Evolutionary conservation across 2,113 vertebrate genomes (phyloP).

Genomic region (Anolis sagrei): DNA sequence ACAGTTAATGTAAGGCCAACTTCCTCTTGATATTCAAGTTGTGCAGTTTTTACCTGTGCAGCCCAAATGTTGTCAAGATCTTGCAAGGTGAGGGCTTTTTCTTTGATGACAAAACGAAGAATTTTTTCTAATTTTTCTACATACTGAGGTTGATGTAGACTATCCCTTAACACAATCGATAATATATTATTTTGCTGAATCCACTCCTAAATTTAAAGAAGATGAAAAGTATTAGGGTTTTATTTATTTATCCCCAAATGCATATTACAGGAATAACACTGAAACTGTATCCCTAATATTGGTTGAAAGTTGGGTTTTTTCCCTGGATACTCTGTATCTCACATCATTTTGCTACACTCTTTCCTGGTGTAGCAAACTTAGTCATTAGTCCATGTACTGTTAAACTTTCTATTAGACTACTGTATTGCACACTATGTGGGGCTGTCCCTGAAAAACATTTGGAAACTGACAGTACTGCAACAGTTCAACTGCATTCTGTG

Average conservation of each 20-base stretch:
- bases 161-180: conserved; percentile 96
- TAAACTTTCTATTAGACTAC: no score
- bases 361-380: no score
- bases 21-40: not conserved
- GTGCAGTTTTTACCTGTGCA: conserved; percentile 87
- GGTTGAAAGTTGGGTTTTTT: not conserved
- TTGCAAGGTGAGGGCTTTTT: conserved; percentile 97
- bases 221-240: conserved; percentile 16
- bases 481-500: no score
- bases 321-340: not conserved
- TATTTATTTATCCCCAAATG: not conserved
- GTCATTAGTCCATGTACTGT: no score
- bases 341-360: not conserved
- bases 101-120: conserved; percentile 98
- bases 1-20: not conserved
- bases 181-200: conserved; percentile 99
- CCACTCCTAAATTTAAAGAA: conserved; percentile 88
- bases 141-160: conserved; percentile 99
- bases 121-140: conserved; percentile 99
- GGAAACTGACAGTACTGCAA: no score
- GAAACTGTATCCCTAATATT: not conserved
- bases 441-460: no score
- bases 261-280: not conserved
- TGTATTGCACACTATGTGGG: no score
- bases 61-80: conserved; percentile 99